Evolutionary conservation across 2,113 vertebrate species (phyloP), one percentile per base, ranked within the genome.

Genomic region (Nipponia nippon): DNA sequence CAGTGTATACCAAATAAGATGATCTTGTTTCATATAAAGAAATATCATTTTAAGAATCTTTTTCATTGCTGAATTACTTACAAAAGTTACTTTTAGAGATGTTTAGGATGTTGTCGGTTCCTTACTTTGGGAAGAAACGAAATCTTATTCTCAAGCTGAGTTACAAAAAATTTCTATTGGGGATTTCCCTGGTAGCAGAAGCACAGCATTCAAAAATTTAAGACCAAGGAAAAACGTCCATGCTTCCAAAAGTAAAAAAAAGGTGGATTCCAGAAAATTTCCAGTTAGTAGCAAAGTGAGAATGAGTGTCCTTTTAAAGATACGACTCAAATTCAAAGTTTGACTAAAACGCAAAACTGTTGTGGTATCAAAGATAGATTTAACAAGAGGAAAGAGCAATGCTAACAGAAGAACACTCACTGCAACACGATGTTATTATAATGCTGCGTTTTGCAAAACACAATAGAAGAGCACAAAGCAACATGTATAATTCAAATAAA

Each of bases 391-490:
- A 40, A 78, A 72, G 50, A 23, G 14, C 2, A 1, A 30, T 52
- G 14, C 58, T 21, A 34, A 7, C 6, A 82, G 38, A 38, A 50
- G 23, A 59, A 32, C 1, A 0, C 17, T 50, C 29, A 5, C 22
- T 26, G n/a, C 16, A 53, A 29, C 26, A 55, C 38, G 10, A 30
- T 2, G 0, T 17, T 21, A 4, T n/a, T 3, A 9, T 34, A 83
- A 10, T 7, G 4, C 17, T 19, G 8, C 26, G n/a, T 56, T 56
- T 69, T 61, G 20, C 36, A 67, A 67, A 49, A 26, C 17, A 73
- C 25, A 2, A 42, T 2, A 42, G 19, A 30, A 18, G 13, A 50
- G 25, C 47, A 78, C 5, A 16, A 30, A 85, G 11, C 4, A 58
- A 2, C 25, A 22, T 4, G 4, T 2, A 2, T 10, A 76, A 90